Evolutionary conservation across 1,140 invertebrate genomes (phyloP), one percentile per base, ranked within the genome.

Genomic region (Drosophila navojoa): DNA sequence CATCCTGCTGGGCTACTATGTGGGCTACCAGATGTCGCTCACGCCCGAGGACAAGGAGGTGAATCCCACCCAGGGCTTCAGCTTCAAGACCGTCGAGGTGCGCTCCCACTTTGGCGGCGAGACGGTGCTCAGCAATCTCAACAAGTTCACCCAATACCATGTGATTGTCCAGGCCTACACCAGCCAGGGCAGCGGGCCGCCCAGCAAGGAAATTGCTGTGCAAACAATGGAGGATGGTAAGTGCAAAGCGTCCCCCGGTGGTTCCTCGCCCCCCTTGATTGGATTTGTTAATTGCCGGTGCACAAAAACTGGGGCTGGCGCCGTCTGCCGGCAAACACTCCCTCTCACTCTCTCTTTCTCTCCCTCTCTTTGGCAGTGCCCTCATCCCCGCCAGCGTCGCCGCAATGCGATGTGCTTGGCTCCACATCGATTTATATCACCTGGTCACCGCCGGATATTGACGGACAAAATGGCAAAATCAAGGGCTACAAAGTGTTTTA

Each of bases 161-260:
- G 95, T 98, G 1, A 95, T 98, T 29, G 96, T 99, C 0, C 97
- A 98, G 91, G 97, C 98, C 3, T 98, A 97, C 90, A 99, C 99
- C 81, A 96, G 96, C 38, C 94, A 97, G 73, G 98, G 98, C 1
- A 95, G 96, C 47, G 98, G 98, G 29, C 98, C 98, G 1, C 94
- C 96, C 16, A 98, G 97, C 4, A 94, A 95, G 10, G 96, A 97
- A 78, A 95, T 96, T 25, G 94, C 95, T 5, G 81, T 96, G 6
- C 95, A 95, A 57, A 98, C 98, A 25, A 94, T 98, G 81, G 97
- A 98, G 93, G 97, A 98, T 93, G 97, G 97, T 98, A 93, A 94
- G 92, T 90, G 60, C 16, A 13, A 29, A 49, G 7, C 40, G 5
- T 4, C 7, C 6, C 35, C 10, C 54, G 22, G 22, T 16, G 49